phyloP scores from a whole-genome alignment of 35 echinoderm and acorn worm species.

The Antedon bifida region DNA sequence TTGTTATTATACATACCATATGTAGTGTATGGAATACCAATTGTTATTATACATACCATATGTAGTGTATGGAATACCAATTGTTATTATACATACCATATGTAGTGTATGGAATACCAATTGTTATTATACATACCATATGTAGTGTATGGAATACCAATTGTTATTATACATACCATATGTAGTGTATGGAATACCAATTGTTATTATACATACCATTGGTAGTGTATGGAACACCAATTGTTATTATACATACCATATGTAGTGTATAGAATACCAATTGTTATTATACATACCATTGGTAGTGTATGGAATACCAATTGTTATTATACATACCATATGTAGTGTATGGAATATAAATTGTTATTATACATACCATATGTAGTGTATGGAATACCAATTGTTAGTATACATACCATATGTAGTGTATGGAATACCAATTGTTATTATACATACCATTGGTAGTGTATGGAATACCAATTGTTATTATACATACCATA shows the following conservation, averaged over 20 bases:
- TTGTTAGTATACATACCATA: constrained; percentile 56
- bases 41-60: constrained; percentile 56
- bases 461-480: constrained; percentile 74
- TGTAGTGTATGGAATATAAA: constrained; percentile 58
- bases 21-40: constrained; percentile 74
- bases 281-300: constrained; percentile 56
- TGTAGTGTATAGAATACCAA: constrained; percentile 73
- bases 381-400: constrained; percentile 74
- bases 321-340: constrained; percentile 56
- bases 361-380: constrained; percentile 66
- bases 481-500: constrained; percentile 56
- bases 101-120: constrained; percentile 74
- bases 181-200: constrained; percentile 74
- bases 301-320: constrained; percentile 74
- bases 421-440: constrained; percentile 74
- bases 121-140: constrained; percentile 56
- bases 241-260: constrained; percentile 56
- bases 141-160: constrained; percentile 74
- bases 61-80: constrained; percentile 74
- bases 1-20: constrained; percentile 56
- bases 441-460: constrained; percentile 56
- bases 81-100: constrained; percentile 56
- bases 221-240: constrained; percentile 73
- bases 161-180: constrained; percentile 56
- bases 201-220: constrained; percentile 56